Conservation (phyloP, 2,797 vertebrate species). For the Tragelaphus oryx region DNA sequence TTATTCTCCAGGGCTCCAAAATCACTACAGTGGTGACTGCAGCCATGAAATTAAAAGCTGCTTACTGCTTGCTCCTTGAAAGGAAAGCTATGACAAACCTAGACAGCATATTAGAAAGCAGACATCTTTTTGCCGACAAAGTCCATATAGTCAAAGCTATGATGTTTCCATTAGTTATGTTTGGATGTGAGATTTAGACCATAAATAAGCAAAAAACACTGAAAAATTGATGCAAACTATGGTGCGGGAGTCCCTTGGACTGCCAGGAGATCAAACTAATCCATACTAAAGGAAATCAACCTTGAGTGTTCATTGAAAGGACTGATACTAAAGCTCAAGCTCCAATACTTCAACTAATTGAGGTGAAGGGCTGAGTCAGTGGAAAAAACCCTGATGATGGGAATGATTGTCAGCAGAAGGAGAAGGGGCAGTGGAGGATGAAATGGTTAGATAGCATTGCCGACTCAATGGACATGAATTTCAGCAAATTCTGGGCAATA, state of each 20-base stretch:
- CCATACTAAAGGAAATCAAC: too few species aligned
- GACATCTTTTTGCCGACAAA: too few species aligned
- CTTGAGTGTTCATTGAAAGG: too few species aligned
- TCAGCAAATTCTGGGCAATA: background rate
- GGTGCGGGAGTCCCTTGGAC: too few species aligned
- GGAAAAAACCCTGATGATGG: background rate
- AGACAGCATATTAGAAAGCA: too few species aligned
- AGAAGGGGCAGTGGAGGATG: background rate
- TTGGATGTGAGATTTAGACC: too few species aligned
- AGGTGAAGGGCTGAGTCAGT: background rate
- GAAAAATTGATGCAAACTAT: too few species aligned
- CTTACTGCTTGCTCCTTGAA: background rate
- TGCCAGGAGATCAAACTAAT: too few species aligned
- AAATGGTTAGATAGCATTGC: background rate
- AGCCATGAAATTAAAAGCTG: background rate
- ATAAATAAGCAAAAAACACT: too few species aligned
- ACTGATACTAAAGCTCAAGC: background rate
- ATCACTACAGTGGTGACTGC: background rate
- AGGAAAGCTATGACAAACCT: background rate
- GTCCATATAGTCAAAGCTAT: too few species aligned
- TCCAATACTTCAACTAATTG: background rate
- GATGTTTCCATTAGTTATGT: too few species aligned
- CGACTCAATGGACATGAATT: background rate
- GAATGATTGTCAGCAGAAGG: background rate
- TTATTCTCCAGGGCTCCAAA: background rate